These are phyloP conservation scores for Tursiops truncatus DNA, from an alignment of 2,113 vertebrate genomes.

Conservation along the genomic window DNA sequence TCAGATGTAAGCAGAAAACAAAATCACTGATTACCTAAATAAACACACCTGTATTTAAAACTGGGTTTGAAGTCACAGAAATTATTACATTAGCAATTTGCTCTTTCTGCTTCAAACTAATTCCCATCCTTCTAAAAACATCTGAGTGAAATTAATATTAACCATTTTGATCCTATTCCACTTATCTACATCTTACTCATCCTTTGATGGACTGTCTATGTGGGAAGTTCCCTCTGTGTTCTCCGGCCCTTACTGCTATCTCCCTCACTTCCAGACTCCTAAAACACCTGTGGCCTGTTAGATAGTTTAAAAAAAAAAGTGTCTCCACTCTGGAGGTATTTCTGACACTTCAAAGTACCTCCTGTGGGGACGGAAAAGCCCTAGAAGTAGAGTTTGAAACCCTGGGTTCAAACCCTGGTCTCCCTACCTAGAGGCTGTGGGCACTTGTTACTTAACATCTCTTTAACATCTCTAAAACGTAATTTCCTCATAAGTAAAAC, in stretches of 20 bases:
- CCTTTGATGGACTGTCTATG: background rate
- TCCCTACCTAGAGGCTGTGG: background rate
- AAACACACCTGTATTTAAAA: background rate
- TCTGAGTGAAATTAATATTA: background rate
- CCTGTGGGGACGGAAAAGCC: background rate
- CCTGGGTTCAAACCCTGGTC: background rate
- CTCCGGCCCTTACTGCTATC: background rate
- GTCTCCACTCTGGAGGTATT: background rate
- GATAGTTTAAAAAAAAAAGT: background rate
- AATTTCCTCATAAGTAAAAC: background rate
- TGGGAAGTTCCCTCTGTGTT: background rate
- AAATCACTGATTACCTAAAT: background rate
- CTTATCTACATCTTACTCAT: background rate
- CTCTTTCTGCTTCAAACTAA: background rate
- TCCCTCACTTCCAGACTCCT: background rate
- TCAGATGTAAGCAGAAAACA: background rate
- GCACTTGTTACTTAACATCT: background rate
- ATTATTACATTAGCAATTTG: background rate
- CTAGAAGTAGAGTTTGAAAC: background rate
- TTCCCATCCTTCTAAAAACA: background rate
- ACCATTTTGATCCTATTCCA: background rate
- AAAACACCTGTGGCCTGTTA: background rate
- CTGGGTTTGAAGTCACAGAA: background rate
- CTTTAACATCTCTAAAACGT: background rate
- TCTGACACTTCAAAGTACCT: background rate